These are phyloP conservation scores for Gymnoscopelus microlampas DNA, from an alignment of 2,797 vertebrate species.

Conservation along the genomic window DNA sequence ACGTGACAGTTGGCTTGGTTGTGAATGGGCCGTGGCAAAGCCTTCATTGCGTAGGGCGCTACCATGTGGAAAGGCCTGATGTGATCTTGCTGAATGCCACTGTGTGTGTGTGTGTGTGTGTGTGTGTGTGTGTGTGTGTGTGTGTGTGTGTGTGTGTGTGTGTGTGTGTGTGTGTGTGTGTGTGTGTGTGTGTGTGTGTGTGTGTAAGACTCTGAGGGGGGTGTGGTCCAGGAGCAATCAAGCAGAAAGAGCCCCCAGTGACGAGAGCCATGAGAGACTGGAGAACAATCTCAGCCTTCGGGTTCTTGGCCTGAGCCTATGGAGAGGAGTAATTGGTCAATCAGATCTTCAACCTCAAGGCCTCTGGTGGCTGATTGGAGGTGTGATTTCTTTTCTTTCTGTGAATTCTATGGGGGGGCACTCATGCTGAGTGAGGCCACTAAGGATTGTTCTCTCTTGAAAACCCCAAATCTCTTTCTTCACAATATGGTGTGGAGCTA, in stretches of 20 bases:
- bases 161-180: conserved; percentile 44
- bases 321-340: conserved; percentile 77
- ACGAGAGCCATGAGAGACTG: conserved; percentile 66
- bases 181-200: conserved; percentile 2
- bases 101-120: conserved; percentile 47
- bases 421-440: conserved; percentile 57
- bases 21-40: conserved; percentile 74
- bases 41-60: conserved; percentile 67
- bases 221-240: conserved; percentile 75
- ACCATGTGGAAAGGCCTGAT: conserved; percentile 77
- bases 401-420: conserved; percentile 60
- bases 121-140: conserved; percentile 35
- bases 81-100: conserved; percentile 69
- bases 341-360: conserved; percentile 76
- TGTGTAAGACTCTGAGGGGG: conserved; percentile 44
- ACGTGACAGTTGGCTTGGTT: conserved; percentile 74
- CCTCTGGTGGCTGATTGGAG: conserved; percentile 76
- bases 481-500: conserved; percentile 29
- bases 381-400: conserved; percentile 76
- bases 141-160: conserved; percentile 33
- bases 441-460: conserved; percentile 37
- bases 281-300: conserved; percentile 72
- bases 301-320: conserved; percentile 61
- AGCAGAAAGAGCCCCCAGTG: conserved; percentile 73
- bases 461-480: conserved; percentile 43